Evolutionary conservation across 2,888 invertebrate genomes (phyloP).

Genomic region (Sceliomorpha sp.): DNA sequence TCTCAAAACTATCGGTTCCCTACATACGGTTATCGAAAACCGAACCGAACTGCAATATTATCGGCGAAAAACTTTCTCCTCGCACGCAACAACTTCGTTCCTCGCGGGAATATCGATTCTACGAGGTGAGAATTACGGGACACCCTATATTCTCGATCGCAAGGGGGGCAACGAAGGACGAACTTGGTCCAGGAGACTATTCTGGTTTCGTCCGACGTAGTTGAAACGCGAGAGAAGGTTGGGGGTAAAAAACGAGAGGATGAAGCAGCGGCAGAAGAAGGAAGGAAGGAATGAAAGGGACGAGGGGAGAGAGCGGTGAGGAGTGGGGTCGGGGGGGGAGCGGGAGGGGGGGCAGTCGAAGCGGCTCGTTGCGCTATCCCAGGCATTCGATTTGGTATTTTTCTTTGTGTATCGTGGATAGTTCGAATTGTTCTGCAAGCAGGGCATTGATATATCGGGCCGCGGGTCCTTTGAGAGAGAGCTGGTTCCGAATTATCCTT

Average conservation of each 20-base stretch:
- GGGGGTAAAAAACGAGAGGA: slow-evolving; percentile 31
- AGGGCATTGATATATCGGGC: slow-evolving; percentile 80
- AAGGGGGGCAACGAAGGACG: slow-evolving; percentile 17
- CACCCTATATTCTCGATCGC: slow-evolving; percentile 4
- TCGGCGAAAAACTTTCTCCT: slow-evolving; percentile 1
- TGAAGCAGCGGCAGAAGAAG: slow-evolving; percentile 39
- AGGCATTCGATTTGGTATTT: slow-evolving; percentile 81
- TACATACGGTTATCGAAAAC: background rate
- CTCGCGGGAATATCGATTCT: slow-evolving; percentile 5
- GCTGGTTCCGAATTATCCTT: slow-evolving; percentile 78
- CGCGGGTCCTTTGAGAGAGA: slow-evolving; percentile 79
- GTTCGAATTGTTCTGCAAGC: slow-evolving; percentile 80
- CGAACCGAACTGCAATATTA: background rate
- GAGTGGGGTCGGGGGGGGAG: slow-evolving; percentile 48
- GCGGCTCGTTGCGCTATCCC: slow-evolving; percentile 72
- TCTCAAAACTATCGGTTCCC: no score
- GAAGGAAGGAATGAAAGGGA: slow-evolving; percentile 50
- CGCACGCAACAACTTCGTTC: slow-evolving; percentile 3
- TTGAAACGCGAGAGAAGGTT: slow-evolving; percentile 10
- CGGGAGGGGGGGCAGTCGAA: slow-evolving; percentile 40
- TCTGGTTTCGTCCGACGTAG: slow-evolving; percentile 21
- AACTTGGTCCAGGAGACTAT: slow-evolving; percentile 43
- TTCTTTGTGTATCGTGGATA: slow-evolving; percentile 81
- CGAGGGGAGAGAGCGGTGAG: slow-evolving; percentile 51
- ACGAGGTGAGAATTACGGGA: slow-evolving; percentile 10